Evolutionary conservation across 92 coral and sea anemone genomes (phyloP).

Genomic region (Zoanthus sociatus): DNA sequence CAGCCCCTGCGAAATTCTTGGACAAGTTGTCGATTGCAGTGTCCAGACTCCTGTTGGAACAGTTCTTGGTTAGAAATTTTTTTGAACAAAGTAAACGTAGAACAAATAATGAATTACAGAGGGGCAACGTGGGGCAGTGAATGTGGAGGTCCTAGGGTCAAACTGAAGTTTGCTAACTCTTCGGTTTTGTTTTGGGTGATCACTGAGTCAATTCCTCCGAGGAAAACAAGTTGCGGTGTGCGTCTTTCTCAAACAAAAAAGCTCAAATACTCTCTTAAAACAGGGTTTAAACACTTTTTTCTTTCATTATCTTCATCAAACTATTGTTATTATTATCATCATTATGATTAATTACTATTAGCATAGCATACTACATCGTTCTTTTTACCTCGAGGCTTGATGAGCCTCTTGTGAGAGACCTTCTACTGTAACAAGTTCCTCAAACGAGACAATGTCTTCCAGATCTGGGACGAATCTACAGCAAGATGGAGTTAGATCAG

Average conservation of each 20-base stretch:
- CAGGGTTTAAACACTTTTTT: background rate
- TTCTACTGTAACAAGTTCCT: conserved; percentile 95
- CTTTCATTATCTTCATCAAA: background rate
- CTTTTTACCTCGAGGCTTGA: conserved; percentile 88
- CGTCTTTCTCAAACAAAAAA: no score
- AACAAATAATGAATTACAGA: background rate
- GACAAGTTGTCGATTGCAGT: conserved; percentile 92
- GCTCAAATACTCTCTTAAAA: no score
- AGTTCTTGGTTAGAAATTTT: background rate
- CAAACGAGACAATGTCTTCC: conserved; percentile 97
- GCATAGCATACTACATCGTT: background rate
- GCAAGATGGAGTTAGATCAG: background rate
- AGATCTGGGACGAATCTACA: conserved; percentile 95
- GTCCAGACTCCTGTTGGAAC: conserved; percentile 75
- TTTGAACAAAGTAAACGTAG: background rate
- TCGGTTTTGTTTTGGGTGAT: background rate
- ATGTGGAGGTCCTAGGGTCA: no score
- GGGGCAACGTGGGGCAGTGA: no score
- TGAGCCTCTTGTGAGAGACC: conserved; percentile 79
- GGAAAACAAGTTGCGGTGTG: no score
- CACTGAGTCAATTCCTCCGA: no score
- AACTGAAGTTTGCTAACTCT: no score
- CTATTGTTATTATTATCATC: background rate
- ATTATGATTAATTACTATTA: background rate
- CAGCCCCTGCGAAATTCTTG: conserved; percentile 97